A percentile compares a stretch with the other conserved stretches of the same genome.
Conservation (phyloP, 2,797 vertebrate species). For the Rhinoraja longicauda region DNA sequence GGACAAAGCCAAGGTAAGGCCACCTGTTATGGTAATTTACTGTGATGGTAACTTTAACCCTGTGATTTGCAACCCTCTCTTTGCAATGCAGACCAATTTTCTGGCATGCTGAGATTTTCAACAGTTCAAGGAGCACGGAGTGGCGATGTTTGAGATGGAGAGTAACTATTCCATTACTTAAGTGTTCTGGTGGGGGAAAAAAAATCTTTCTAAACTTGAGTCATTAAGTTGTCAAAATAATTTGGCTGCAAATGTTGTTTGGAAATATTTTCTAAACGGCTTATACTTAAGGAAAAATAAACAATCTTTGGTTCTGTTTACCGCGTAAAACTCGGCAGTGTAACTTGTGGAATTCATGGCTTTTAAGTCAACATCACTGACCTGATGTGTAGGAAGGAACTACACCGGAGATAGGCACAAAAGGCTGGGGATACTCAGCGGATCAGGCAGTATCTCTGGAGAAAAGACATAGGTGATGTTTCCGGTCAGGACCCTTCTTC, state of each 20-base stretch:
- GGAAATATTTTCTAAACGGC: background rate
- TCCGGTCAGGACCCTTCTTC: no score
- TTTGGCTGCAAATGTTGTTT: background rate
- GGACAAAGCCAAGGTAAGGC: slow-evolving; percentile 90
- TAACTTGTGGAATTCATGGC: background rate
- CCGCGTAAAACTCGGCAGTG: no score
- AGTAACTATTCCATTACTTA: background rate
- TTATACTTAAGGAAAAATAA: background rate
- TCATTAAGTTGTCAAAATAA: background rate
- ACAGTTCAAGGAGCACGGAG: background rate
- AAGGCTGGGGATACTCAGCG: no score
- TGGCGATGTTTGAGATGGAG: background rate
- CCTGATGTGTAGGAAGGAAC: no score
- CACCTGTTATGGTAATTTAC: background rate
- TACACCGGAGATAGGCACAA: no score
- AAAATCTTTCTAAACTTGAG: background rate
- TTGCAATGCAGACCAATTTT: background rate
- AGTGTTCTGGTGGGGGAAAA: background rate
- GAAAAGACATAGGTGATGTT: no score
- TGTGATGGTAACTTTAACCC: background rate
- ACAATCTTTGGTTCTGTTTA: background rate
- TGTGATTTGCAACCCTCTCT: background rate
- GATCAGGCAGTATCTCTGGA: no score
- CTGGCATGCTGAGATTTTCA: background rate
- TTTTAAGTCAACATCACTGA: no score